Conservation (phyloP, 2,888 invertebrate genomes). For the Napeogenes inachia region DNA sequence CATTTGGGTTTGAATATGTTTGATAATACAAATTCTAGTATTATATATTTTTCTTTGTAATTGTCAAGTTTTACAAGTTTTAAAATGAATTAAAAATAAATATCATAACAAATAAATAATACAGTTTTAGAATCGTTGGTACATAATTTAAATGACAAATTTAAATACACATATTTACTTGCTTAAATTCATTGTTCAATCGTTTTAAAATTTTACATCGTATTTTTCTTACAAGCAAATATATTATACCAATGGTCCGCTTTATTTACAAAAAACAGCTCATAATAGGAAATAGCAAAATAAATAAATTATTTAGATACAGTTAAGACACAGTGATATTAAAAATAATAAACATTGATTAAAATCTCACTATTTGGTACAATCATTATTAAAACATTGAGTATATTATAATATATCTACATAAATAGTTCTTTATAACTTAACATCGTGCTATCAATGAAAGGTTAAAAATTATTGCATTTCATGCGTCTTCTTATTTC, state of each 20-base stretch:
- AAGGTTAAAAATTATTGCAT: slow-evolving; percentile 57
- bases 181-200: background rate
- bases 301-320: slow-evolving; percentile 13
- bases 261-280: slow-evolving; percentile 16
- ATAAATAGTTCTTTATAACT: slow-evolving; percentile 45
- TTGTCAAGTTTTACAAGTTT: too few relatives aligned
- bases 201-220: slow-evolving; percentile 1
- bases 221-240: slow-evolving; percentile 5
- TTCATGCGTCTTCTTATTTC: slow-evolving; percentile 46
- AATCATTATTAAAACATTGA: slow-evolving; percentile 30
- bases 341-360: slow-evolving; percentile 23
- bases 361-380: slow-evolving; percentile 39
- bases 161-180: background rate
- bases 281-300: slow-evolving; percentile 22
- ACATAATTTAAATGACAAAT: too few relatives aligned
- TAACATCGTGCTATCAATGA: slow-evolving; percentile 55
- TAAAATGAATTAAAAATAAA: too few relatives aligned
- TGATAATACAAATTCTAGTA: too few relatives aligned
- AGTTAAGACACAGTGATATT: slow-evolving; percentile 18
- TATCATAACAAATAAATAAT: too few relatives aligned
- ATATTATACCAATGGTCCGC: slow-evolving; percentile 19
- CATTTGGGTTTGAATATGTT: too few relatives aligned
- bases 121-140: too few relatives aligned
- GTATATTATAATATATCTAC: slow-evolving; percentile 45
- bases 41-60: too few relatives aligned